phyloP scores from a whole-genome alignment of 2,888 invertebrate genomes.

The Cerastis leucographa region DNA sequence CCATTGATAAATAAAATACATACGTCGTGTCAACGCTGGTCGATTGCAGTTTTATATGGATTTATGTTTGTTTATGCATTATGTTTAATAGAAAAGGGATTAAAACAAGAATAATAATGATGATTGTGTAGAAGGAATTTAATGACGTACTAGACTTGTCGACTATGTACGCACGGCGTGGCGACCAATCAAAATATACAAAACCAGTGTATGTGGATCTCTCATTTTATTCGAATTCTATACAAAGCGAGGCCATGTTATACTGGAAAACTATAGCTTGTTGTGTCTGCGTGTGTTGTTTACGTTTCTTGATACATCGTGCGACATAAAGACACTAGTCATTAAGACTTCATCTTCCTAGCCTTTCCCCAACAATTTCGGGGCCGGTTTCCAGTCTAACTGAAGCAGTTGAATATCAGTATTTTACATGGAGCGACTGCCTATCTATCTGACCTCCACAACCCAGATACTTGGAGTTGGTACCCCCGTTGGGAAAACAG shows the following conservation, averaged over 20 bases:
- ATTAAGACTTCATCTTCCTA: neutral
- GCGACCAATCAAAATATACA: too few species aligned
- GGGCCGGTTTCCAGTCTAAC: neutral
- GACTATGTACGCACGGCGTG: too few species aligned
- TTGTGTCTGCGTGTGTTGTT: too few species aligned
- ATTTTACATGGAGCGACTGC: neutral
- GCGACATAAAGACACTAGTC: neutral
- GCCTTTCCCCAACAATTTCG: neutral
- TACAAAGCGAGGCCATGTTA: too few species aligned
- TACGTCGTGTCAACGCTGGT: slow-evolving; percentile 1
- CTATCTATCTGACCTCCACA: neutral
- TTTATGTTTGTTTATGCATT: slow-evolving; percentile 6
- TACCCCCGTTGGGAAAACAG: neutral
- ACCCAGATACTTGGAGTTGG: neutral
- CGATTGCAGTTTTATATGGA: slow-evolving; percentile 16
- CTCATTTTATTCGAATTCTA: too few species aligned
- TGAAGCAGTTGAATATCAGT: neutral
- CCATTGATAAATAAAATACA: slow-evolving; percentile 35
- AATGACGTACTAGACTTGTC: neutral
- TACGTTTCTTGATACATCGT: too few species aligned
- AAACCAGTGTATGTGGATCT: too few species aligned
- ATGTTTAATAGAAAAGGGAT: neutral
- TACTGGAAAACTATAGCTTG: too few species aligned
- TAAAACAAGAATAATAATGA: neutral
- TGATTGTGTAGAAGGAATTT: neutral